Evolutionary conservation across 2,888 invertebrate species (phyloP), one percentile per base, ranked within the genome.

Genomic region (Nasonia oneida): DNA sequence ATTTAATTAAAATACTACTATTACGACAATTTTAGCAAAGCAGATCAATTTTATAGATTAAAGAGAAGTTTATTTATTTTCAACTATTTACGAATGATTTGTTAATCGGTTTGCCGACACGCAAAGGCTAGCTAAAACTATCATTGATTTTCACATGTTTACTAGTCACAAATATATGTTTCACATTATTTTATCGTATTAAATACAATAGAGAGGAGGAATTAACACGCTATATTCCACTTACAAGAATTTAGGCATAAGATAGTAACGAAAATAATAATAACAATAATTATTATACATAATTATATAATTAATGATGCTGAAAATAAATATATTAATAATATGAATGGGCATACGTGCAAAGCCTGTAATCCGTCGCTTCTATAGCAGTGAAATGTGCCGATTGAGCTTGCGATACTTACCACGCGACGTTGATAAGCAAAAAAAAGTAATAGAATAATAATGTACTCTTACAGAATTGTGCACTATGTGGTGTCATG

Each of bases 161-260:
- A 78, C 86, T 86, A 86, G 86, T 86, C 86, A 85, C 39, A 47
- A 37, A 50, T 85, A 77, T n/a, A 64, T 61, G 15, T 61, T 81
- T 61, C 47, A 77, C 42, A 74, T 82, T 81, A 53, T 50, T 85
- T 82, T 29, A 74, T 70, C 15, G 42, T 76, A 76, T 18, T 76
- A 1, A 39, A 50, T 61, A 64, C 78, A 78, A 53, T 83, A 76
- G n/a, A 86, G 61, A 75, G 77, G 75, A 84, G 71, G n/a, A 81
- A 85, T 85, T 83, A 87, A 85, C 76, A 87, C 76, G 84, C 81
- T 83, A 75, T 82, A 83, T 85, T 76, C 67, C 50, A 78, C 39
- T 81, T 87, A 71, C 75, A 84, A 57, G 53, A 83, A 81, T 12
- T 74, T 87, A 82, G 47, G 15, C 37, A 14, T 86, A 73, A 86